These are phyloP conservation scores for Drosophila mimetica DNA, from an alignment of 2,888 invertebrate genomes.

Conservation along the genomic window DNA sequence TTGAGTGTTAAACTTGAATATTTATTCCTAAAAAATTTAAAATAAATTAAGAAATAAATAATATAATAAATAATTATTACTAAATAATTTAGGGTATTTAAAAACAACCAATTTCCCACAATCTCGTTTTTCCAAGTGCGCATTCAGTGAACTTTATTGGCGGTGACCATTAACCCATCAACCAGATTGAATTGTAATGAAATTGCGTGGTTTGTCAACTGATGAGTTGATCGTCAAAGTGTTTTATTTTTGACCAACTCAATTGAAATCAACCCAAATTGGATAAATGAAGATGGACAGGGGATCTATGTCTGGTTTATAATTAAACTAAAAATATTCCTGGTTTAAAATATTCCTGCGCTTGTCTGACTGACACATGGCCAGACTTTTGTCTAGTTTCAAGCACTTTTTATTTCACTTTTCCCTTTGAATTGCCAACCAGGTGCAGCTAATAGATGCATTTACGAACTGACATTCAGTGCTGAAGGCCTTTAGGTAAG, in stretches of 20 bases:
- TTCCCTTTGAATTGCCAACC: constrained; percentile 2
- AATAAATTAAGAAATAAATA: no score
- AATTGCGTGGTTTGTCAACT: constrained; percentile 25
- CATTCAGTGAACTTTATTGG: constrained; percentile 13
- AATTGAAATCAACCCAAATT: constrained; percentile 29
- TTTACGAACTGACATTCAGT: background rate
- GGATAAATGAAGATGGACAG: constrained; percentile 37
- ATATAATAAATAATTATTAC: no score
- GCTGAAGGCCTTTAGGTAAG: background rate
- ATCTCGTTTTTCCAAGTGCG: constrained; percentile 1
- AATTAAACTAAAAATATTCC: constrained; percentile 1
- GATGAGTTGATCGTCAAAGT: constrained; percentile 14
- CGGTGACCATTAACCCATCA: constrained; percentile 22
- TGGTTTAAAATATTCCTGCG: background rate
- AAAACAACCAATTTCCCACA: no score
- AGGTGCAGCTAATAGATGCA: background rate
- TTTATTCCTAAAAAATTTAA: no score
- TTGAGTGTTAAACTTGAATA: no score
- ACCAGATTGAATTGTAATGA: constrained; percentile 29
- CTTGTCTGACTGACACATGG: background rate
- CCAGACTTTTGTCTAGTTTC: background rate
- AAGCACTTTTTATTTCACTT: background rate
- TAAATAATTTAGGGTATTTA: background rate
- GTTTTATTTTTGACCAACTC: constrained; percentile 2
- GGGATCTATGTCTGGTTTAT: background rate